Base-by-base conservation (phyloP, 2,888 invertebrate species). In the Cheiracanthium punctorium region DNA sequence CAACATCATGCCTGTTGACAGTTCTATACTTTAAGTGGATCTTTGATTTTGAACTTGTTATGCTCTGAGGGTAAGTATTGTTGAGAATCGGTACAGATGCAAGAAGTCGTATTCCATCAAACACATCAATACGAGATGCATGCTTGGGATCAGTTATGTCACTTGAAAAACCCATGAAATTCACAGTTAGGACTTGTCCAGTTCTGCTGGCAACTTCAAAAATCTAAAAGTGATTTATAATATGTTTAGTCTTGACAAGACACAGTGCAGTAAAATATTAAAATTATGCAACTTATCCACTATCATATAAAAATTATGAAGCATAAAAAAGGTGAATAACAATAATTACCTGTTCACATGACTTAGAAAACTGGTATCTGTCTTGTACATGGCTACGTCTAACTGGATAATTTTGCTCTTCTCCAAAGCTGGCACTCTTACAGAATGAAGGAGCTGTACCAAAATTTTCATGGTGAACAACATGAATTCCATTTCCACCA, bases 401-500 rank as follows among this genome's bases (percentile, higher is more conserved):
- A 76, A 97, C 94, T 14, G 97, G 97, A 91, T 96, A 97, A 0
- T 96, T 96, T 92, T 97, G 97, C 89, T 95, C 95, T 20, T 95
- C 64, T 24, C 89, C 94, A 0, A 96, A 95, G 0, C 95, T 95
- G 0, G 97, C 96, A 76, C 96, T 93, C 0, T 96, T 95, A 91
- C 97, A 97, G 89, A 97, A 94, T 91, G 97, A 97, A 89, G 88
- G 72, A 10, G 84, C 73, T 14, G 85, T 87, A 12, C 80, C 81
- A 48, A 89, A 88, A 17, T 95, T 94, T 92, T 97, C 96, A 90
- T 96, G 95, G 77, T 95, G 95, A 20, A 96, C 94, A 91, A 96
- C 97, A 91, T 96, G 95, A 76, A 98, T 93, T 32, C 98, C 98
- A 91, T 98, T 98, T 0, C 95, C 97, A 5, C 95, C 96, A 91